These are phyloP conservation scores for Galeopterus variegatus DNA, from an alignment of 2,113 vertebrate species.

Conservation along the genomic window DNA sequence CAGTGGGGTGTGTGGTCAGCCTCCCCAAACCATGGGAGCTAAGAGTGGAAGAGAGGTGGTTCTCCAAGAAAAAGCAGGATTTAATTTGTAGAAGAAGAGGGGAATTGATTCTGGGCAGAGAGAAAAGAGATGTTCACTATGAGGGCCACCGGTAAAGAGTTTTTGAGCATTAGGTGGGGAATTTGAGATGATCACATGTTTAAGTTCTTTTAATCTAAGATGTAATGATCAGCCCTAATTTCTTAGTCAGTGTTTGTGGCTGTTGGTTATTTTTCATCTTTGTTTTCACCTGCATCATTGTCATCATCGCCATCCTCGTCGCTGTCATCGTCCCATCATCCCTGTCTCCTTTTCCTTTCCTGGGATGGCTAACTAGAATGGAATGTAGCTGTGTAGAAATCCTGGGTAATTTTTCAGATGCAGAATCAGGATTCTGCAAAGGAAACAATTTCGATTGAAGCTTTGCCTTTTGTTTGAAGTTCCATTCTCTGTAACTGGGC, in stretches of 20 bases:
- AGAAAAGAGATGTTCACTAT: neutral
- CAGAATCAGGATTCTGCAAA: neutral
- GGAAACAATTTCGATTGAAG: neutral
- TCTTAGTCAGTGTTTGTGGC: neutral
- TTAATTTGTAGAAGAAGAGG: neutral
- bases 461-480: neutral
- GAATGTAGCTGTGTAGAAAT: neutral
- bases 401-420: neutral
- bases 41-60: neutral
- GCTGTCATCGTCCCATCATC: neutral
- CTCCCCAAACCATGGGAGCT: neutral
- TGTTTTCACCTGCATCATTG: neutral
- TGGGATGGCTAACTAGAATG: neutral
- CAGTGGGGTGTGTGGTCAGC: neutral
- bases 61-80: neutral
- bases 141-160: neutral
- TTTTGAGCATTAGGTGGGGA: neutral
- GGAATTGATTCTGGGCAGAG: neutral
- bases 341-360: fast-evolving
- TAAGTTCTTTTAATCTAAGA: neutral
- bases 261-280: neutral
- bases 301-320: neutral
- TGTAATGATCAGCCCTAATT: neutral
- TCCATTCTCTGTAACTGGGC: neutral
- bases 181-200: neutral